phyloP scores from a whole-genome alignment of 2,888 invertebrate species.

The Corythucha ciliata region DNA sequence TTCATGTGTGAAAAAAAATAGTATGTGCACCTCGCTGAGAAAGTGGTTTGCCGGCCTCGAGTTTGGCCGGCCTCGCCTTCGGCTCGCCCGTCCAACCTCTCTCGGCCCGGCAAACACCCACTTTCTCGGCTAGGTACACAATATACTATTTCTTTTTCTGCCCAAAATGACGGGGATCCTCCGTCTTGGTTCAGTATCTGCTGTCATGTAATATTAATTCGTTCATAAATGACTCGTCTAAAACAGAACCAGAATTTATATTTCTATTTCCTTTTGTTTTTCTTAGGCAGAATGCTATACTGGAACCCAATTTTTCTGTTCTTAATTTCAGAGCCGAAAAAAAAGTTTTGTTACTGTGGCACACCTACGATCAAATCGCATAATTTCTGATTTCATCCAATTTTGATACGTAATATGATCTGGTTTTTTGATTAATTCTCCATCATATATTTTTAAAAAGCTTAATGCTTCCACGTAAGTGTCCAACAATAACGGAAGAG shows the following conservation, averaged over 20 bases:
- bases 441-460: neutral
- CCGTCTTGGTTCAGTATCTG: constrained; percentile 4
- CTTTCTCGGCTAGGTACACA: too few relatives aligned
- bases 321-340: neutral
- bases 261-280: constrained; percentile 8
- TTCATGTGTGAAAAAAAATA: too few relatives aligned
- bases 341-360: neutral
- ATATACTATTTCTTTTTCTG: too few relatives aligned
- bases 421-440: neutral
- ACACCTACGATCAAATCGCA: constrained; percentile 2
- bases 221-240: constrained; percentile 1
- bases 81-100: too few relatives aligned
- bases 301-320: neutral
- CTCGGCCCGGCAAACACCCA: too few relatives aligned
- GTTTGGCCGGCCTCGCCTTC: too few relatives aligned
- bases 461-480: neutral
- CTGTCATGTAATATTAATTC: neutral
- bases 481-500: neutral
- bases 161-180: constrained; percentile 32
- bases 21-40: too few relatives aligned
- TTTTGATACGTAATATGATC: constrained; percentile 8
- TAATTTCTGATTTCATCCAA: constrained; percentile 12
- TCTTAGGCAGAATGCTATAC: constrained; percentile 13
- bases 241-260: neutral
- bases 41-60: too few relatives aligned